Evolutionary conservation across 2,888 invertebrate species (phyloP), one percentile per base, ranked within the genome.

Genomic region (Cremastinae sp.): DNA sequence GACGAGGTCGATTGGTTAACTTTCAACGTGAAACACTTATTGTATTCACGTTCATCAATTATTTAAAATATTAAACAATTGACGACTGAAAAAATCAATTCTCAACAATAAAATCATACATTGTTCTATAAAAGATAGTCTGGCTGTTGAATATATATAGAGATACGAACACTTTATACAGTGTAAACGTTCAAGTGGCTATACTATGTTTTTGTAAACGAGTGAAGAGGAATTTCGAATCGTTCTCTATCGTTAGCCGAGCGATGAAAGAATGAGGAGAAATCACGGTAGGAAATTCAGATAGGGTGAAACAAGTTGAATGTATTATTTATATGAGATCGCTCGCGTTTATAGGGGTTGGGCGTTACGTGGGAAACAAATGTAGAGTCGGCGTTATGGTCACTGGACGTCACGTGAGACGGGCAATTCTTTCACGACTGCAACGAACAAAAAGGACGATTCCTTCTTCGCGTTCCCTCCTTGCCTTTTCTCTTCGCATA

Each of bases 311-410:
- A 61, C 49, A 75, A 71, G 71, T 59, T 75, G 66, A 56, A 66
- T 66, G 75, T 74, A 74, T 78, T 79, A 79, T 79, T 80, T 78
- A 76, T 28, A 28, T 28, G 28, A 5, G 28, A 28, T 28, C 28
- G 28, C 5, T 28, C 28, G 2, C 5, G 28, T 28, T 3, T 78
- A 74, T 69, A 64, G 58, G 68, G 62, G 69, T 34, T 49, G 72
- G 71, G 73, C 41, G 59, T 69, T 76, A 78, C 68, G 78, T 66
- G 75, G 69, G 65, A 77, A 73, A 70, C 74, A 58, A 80, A 78
- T 16, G 54, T 80, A 78, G 75, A 71, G 71, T 65, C 49, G 61
- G 66, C 70, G 66, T 71, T 75, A 75, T 66, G 66, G 71, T 71
- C 71, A 71, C 66, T 75, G 75, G 56, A 75, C 66, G 66, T 71